phyloP scores from a whole-genome alignment of 2,888 invertebrate genomes.

The Leptopilina drosophilae region DNA sequence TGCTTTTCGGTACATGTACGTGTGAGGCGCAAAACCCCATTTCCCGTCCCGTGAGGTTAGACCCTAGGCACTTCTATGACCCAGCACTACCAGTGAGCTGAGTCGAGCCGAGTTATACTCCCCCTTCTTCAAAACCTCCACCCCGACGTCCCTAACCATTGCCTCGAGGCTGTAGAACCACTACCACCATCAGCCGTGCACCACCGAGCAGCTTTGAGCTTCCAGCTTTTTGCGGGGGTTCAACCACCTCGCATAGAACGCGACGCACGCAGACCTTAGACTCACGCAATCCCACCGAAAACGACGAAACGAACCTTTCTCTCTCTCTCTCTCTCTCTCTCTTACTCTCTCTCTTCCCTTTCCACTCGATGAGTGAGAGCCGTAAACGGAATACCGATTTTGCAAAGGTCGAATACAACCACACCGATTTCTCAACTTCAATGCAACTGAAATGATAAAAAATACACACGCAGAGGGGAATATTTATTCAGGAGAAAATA shows the following conservation, averaged over 20 bases:
- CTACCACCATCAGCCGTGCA: slow-evolving; percentile 50
- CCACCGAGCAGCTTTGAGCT: slow-evolving; percentile 69
- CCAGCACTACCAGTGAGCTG: slow-evolving; percentile 57
- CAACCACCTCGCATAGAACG: slow-evolving; percentile 70
- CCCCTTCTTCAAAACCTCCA: slow-evolving; percentile 41
- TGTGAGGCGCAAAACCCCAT: slow-evolving; percentile 55
- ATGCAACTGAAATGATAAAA: slow-evolving; percentile 16
- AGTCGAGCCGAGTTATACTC: slow-evolving; percentile 43
- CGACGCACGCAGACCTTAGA: slow-evolving; percentile 42
- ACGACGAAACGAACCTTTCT: slow-evolving; percentile 17
- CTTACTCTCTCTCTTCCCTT: too few relatives aligned
- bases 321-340: neutral
- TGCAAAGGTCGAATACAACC: slow-evolving; percentile 24
- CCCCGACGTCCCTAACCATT: slow-evolving; percentile 46
- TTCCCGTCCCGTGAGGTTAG: slow-evolving; percentile 64
- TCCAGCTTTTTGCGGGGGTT: slow-evolving; percentile 72
- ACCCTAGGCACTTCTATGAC: slow-evolving; percentile 68
- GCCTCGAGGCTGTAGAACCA: slow-evolving; percentile 16
- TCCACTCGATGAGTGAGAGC: neutral
- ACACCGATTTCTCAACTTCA: slow-evolving; percentile 28
- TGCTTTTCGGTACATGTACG: neutral
- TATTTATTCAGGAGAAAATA: neutral
- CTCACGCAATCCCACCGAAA: slow-evolving; percentile 36
- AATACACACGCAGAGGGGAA: neutral
- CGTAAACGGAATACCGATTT: slow-evolving; percentile 38